Evolutionary conservation across 2,797 vertebrate species (phyloP).

Genomic region (Podargus strigoides): DNA sequence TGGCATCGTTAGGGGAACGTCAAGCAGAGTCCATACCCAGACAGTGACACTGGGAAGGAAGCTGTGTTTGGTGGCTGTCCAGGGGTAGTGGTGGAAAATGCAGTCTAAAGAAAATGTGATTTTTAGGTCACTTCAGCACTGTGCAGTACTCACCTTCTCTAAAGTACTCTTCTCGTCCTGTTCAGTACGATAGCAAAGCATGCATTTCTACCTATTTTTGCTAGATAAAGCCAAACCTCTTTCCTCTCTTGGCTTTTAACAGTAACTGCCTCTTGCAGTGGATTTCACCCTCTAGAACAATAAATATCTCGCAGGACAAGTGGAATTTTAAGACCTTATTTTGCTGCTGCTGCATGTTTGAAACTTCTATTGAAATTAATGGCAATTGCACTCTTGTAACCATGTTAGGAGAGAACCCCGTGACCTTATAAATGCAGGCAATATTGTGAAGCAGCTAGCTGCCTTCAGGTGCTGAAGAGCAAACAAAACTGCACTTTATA

Average conservation of each 20-base stretch:
- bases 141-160: neutral
- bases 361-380: slow-evolving; percentile 50
- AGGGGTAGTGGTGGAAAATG: neutral
- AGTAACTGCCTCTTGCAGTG: neutral
- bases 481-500: slow-evolving; percentile 45
- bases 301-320: slow-evolving; percentile 31
- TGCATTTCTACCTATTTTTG: neutral
- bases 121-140: neutral
- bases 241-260: neutral
- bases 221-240: neutral
- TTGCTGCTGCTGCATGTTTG: slow-evolving; percentile 57
- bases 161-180: neutral
- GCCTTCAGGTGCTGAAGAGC: slow-evolving; percentile 47
- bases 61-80: neutral
- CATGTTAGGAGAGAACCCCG: neutral
- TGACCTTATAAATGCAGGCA: slow-evolving; percentile 49
- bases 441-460: slow-evolving; percentile 24
- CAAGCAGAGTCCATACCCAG: no score
- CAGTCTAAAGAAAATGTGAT: neutral
- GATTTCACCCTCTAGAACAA: neutral
- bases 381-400: neutral
- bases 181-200: neutral
- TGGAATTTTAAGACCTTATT: slow-evolving; percentile 52
- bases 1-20: no score
- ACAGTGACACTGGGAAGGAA: neutral